Percentiles rank a stretch among this genome's conserved stretches.
These are phyloP conservation scores for Podabrus alpinus DNA, from an alignment of 2,888 invertebrate genomes.

Conservation along the genomic window DNA sequence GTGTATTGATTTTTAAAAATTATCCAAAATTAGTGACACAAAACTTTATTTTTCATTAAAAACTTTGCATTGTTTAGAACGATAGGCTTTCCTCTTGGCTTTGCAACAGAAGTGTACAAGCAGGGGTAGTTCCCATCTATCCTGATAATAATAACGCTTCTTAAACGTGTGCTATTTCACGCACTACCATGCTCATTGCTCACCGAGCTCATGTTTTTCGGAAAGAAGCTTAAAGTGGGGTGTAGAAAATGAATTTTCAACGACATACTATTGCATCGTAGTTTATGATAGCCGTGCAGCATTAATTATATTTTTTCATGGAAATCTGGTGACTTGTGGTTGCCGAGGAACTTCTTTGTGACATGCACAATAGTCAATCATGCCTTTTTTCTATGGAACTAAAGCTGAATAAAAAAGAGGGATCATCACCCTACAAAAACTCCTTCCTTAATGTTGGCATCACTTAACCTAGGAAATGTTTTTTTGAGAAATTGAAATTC, in stretches of 20 bases:
- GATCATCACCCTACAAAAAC: conserved; percentile 18
- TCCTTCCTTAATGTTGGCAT: conserved; percentile 25
- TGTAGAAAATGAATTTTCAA: conserved; percentile 42
- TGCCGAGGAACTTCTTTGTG: conserved; percentile 24
- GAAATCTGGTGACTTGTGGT: conserved; percentile 22
- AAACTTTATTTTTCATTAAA: no score
- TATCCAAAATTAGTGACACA: no score
- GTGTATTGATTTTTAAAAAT: no score
- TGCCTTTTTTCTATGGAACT: conserved; percentile 10
- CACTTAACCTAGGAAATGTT: conserved; percentile 23
- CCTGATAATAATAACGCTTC: no score
- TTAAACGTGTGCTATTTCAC: no score
- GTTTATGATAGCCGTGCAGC: conserved; percentile 18
- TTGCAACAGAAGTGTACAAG: no score
- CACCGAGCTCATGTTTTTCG: conserved; percentile 40
- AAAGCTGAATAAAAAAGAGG: neutral
- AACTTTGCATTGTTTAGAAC: no score
- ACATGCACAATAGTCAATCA: conserved; percentile 16
- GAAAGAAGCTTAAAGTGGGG: conserved; percentile 43
- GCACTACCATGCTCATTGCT: conserved; percentile 43
- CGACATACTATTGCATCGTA: conserved; percentile 40
- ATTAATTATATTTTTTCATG: conserved; percentile 26
- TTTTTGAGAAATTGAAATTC: conserved; percentile 14
- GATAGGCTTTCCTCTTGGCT: no score
- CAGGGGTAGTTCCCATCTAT: no score